Evolutionary conservation across 2,797 vertebrate species (phyloP).

Genomic region (Craterocephalus amniculus): DNA sequence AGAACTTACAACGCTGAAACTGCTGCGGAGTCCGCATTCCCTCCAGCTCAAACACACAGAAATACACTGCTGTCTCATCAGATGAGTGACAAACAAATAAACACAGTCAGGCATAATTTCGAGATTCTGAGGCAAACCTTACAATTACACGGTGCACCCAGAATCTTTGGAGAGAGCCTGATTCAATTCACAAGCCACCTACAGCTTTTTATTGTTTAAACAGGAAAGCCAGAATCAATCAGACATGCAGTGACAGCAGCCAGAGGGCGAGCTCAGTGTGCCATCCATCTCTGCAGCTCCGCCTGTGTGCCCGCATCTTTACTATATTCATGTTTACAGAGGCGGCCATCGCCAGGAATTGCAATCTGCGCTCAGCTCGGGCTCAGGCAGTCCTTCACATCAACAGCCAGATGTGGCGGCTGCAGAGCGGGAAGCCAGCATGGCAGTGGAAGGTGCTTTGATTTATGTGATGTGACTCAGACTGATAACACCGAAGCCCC

Average conservation of each 20-base stretch:
- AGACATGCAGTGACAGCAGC: slow-evolving; percentile 64
- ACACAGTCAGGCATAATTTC: slow-evolving; percentile 36
- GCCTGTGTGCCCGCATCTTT: slow-evolving; percentile 15
- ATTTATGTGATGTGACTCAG: slow-evolving; percentile 71
- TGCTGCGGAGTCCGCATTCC: slow-evolving; percentile 30
- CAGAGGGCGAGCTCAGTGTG: slow-evolving; percentile 54
- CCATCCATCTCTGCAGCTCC: slow-evolving; percentile 46
- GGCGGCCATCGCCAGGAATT: slow-evolving; percentile 25
- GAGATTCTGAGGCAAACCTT: slow-evolving; percentile 37
- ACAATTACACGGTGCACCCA: slow-evolving; percentile 14
- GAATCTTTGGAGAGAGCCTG: slow-evolving; percentile 9
- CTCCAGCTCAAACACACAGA: slow-evolving; percentile 23
- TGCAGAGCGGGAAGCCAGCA: slow-evolving; percentile 50
- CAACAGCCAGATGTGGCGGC: slow-evolving; percentile 58
- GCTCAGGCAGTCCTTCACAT: slow-evolving; percentile 21
- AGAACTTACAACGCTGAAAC: slow-evolving; percentile 24
- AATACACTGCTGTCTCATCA: slow-evolving; percentile 54
- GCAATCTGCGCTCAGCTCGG: slow-evolving; percentile 8
- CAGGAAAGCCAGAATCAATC: slow-evolving; percentile 73
- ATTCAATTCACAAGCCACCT: slow-evolving; percentile 50
- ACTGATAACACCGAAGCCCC: slow-evolving; percentile 68
- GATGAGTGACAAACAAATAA: slow-evolving; percentile 61
- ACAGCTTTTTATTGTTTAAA: slow-evolving; percentile 60
- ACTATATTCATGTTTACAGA: slow-evolving; percentile 26
- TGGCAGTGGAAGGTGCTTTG: slow-evolving; percentile 50